Conservation (phyloP, 2,113 vertebrate genomes). For the Odontophorus gujanensis region DNA sequence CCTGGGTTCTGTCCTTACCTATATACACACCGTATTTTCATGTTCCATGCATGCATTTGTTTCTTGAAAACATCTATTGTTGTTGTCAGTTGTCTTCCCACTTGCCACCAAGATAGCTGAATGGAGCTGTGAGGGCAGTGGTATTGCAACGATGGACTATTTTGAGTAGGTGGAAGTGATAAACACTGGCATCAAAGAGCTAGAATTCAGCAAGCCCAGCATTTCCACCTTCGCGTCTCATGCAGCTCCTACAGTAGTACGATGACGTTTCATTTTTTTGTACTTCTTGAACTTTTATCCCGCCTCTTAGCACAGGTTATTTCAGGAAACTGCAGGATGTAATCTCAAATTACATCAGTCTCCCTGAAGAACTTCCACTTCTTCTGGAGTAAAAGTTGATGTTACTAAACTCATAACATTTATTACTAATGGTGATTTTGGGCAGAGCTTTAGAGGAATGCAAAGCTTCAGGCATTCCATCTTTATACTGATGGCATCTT, state of each 20-base stretch:
- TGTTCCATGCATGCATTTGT: background rate
- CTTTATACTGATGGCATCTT: background rate
- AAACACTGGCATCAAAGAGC: background rate
- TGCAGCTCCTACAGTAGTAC: background rate
- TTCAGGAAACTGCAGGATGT: background rate
- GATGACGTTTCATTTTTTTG: background rate
- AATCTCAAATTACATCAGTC: background rate
- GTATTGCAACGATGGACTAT: background rate
- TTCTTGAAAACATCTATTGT: background rate
- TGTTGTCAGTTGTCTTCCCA: background rate
- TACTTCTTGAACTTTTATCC: background rate
- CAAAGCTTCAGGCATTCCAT: background rate
- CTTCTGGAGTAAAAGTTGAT: background rate
- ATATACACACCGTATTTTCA: rapidly evolving
- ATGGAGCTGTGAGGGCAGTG: background rate
- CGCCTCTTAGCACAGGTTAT: background rate
- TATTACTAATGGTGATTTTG: background rate
- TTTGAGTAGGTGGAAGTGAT: background rate
- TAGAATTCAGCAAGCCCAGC: background rate
- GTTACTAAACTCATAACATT: background rate
- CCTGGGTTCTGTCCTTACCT: background rate
- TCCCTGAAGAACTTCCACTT: background rate
- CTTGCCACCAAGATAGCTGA: background rate
- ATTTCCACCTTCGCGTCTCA: background rate
- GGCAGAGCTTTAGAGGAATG: background rate